Evolutionary conservation across 2,888 invertebrate species (phyloP), one percentile per base, ranked within the genome.

Genomic region (Achlya flavicornis): DNA sequence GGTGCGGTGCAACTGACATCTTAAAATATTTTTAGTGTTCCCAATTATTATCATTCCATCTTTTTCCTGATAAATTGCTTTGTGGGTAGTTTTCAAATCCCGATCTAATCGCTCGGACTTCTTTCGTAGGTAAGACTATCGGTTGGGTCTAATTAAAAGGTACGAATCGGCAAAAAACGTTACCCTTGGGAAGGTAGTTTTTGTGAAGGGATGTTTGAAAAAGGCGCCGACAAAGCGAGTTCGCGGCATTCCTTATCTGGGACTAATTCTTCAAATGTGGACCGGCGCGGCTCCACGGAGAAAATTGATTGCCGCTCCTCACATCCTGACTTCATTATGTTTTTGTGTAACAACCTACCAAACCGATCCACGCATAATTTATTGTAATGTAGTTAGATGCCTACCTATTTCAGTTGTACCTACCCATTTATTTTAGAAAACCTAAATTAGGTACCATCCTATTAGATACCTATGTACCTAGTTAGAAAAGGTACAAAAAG

Each of bases 201-300:
- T 88, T 89, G 85, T 84, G 85, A 66, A 70, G 75, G 78, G 83
- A 75, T 81, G 72, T 73, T 46, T 68, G 75, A 81, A 90, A 91
- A 91, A 92, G 90, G 78, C 82, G 77, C 92, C 92, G 92, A 90
- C 93, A 92, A 93, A 93, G 89, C 74, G 65, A 66, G 66, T 69
- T 75, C 80, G 79, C 76, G 72, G 78, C 76, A 72, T 70, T 70
- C 76, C 81, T 83, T 89, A 87, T 88, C 88, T 85, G 76, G 78
- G 77, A 77, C 81, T 78, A 79, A 86, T 86, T 88, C 85, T 80
- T 79, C 77, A 78, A 87, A 84, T 87, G 80, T 83, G 81, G 77
- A 81, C 72, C 75, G 78, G 76, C 77, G 73, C 75, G 77, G 76
- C 76, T 73, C 79, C 76, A 84, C 76, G 75, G 76, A 78, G 81